phyloP scores from a whole-genome alignment of 2,888 invertebrate species.

The Phrixothrix hirtus region DNA sequence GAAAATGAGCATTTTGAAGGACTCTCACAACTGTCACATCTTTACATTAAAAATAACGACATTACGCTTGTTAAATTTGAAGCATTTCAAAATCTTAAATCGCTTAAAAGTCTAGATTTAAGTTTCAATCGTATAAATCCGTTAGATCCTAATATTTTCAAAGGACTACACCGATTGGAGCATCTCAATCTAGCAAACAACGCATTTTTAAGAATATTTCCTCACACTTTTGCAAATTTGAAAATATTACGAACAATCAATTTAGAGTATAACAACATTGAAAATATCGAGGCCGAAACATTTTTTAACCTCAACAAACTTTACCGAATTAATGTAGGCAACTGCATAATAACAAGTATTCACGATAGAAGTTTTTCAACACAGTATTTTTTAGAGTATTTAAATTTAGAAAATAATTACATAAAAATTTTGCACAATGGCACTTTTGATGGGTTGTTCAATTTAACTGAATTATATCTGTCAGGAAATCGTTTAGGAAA shows the following conservation, averaged over 20 bases:
- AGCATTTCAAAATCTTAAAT: conserved; percentile 11
- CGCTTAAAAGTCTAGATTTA: conserved; percentile 17
- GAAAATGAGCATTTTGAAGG: conserved; percentile 8
- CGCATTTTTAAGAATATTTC: conserved; percentile 8
- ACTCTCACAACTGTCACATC: conserved; percentile 2
- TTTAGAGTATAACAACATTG: conserved; percentile 22
- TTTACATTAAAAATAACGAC: conserved; percentile 20
- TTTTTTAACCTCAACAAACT: conserved; percentile 9
- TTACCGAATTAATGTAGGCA: conserved; percentile 17
- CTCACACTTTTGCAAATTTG: conserved; percentile 10
- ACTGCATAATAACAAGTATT: conserved; percentile 14
- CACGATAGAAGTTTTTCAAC: conserved; percentile 1
- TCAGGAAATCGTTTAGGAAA: conserved; percentile 12
- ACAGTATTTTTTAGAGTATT: background rate
- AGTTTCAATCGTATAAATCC: conserved; percentile 17
- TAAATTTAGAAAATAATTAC: conserved; percentile 23
- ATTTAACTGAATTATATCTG: conserved; percentile 7
- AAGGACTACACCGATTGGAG: conserved; percentile 7
- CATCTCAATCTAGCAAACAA: conserved; percentile 17
- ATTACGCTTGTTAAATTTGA: conserved; percentile 5
- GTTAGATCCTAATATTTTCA: conserved; percentile 6
- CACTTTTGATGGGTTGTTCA: conserved; percentile 8
- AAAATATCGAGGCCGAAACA: conserved; percentile 6
- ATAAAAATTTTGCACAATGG: conserved; percentile 2
- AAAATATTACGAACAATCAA: conserved; percentile 12